Evolutionary conservation across 1,140 invertebrate genomes (phyloP), one percentile per base, ranked within the genome.

Genomic region (Drosophila pandora): DNA sequence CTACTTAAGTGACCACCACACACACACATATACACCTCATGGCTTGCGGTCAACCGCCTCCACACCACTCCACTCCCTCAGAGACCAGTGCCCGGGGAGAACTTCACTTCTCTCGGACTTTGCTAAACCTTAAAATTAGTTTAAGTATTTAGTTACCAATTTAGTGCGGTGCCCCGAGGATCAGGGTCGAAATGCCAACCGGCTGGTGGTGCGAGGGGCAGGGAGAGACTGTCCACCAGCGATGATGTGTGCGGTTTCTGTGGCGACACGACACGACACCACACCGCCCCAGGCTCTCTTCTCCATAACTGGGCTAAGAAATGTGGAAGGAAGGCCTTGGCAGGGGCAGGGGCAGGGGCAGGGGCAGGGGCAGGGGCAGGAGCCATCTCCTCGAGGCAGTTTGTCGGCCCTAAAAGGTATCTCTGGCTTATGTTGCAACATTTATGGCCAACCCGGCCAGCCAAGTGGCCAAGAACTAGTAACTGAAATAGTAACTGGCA

Each of bases 61-160:
- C 28, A 43, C 41, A 37, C 47, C 17, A 7, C 48, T 23, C 62
- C 12, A 4, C 45, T 57, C 56, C 74, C 48, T 70, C 74, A 64
- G 59, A 17, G 17, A 64, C 63, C n/a, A n/a, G n/a, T n/a, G n/a
- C 79, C 64, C 79, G 53, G 34, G 34, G 8, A 28, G 5, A 50
- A 76, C 79, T 77, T 81, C 70, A 76, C 79, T 77, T 81, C 70
- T 81, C 71, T 76, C 79, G 64, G 83, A 88, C 79, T 88, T 87
- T 87, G 83, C 68, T 88, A 88, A 88, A 88, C 83, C 83, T 88
- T 88, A 88, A 88, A 88, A 88, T 88, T 88, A 88, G 83, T 88
- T 88, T 88, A 88, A 83, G 83, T 88, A 88, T 88, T 88, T 88
- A 88, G 83, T 88, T 88, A 88, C 83, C 83, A 88, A 88, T 88